Evolutionary conservation across 2,113 vertebrate species (phyloP), one percentile per base, ranked within the genome.

Genomic region (Mesoclemmys tuberculata): DNA sequence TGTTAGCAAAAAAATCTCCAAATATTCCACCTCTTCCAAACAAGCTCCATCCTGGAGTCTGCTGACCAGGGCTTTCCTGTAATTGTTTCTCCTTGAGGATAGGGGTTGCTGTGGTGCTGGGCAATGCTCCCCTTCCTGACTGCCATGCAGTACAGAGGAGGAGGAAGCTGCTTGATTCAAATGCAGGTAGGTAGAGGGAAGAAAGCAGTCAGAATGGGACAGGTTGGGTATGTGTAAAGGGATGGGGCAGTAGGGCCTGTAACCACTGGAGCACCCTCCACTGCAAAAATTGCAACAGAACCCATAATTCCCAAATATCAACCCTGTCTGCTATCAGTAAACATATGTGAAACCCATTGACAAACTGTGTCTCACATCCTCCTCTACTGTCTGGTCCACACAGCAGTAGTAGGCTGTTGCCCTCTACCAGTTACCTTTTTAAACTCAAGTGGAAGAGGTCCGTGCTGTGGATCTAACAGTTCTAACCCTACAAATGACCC

Each of bases 391-490:
- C 64, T 52, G 35, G 52, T n/a, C 38, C 10, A 48, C 0, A 0
- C 2, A 58, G 29, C 84, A 91, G 48, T 31, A 41, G 0, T 1
- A 19, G 92, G 92, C 0, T 91, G 55, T 56, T 10, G 26, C 49
- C 56, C 24, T 58, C 56, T 78, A 74, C 13, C 1, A 0, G 0
- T 8, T 3, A 0, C 49, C 93, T 84, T 2, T 0, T 51, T 49
- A 35, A 54, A 88, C 51, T 54, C 82, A 61, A 87, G 38, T 11
- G 56, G 56, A 12, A 27, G 24, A 58, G 56, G 56, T 58, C 56
- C 5, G 16, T 26, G 13, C n/a, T 51, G 35, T 1, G 21, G n/a
- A 77, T 85, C 14, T 55, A 68, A 85, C 68, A 49, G 52, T 16
- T 29, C 56, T 2, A 71, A 26, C 80, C 82, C 84, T 74, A 31